Percentiles rank a stretch among this genome's conserved stretches.
These are phyloP conservation scores for Myiagra hebetior DNA, from an alignment of 2,113 vertebrate genomes.

Conservation along the genomic window DNA sequence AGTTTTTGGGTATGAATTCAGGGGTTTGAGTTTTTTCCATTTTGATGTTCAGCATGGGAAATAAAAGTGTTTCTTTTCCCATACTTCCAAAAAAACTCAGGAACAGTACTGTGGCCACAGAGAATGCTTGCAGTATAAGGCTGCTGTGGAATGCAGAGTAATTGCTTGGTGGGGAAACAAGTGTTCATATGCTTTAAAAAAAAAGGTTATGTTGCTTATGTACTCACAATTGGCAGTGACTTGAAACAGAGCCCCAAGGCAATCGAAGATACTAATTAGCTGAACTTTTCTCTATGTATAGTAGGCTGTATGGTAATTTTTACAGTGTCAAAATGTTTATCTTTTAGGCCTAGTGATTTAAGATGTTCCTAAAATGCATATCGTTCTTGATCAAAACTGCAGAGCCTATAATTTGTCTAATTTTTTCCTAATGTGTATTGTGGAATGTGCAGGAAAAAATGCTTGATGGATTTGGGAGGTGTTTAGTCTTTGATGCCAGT, in stretches of 20 bases:
- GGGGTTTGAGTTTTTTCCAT: neutral
- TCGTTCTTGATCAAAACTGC: neutral
- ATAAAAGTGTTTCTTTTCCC: neutral
- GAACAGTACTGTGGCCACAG: neutral
- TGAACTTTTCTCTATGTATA: neutral
- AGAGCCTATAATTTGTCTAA: neutral
- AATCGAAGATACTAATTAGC: neutral
- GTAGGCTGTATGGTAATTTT: neutral
- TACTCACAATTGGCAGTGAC: neutral
- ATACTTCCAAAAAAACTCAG: neutral
- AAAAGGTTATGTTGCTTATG: neutral
- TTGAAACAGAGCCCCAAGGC: neutral
- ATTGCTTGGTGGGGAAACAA: neutral
- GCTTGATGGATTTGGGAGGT: neutral
- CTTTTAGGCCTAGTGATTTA: neutral
- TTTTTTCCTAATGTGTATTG: neutral
- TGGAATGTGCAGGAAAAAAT: neutral
- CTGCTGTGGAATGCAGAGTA: neutral
- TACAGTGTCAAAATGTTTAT: neutral
- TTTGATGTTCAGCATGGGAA: neutral
- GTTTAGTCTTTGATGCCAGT: slow-evolving; percentile 15
- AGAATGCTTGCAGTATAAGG: neutral
- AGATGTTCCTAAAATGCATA: neutral
- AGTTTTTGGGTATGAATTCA: neutral
- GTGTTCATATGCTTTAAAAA: neutral